A percentile compares a stretch with the other conserved stretches of the same genome.
These are phyloP conservation scores for Pachycephus smyrnensis DNA, from an alignment of 2,888 invertebrate species.

Conservation along the genomic window DNA sequence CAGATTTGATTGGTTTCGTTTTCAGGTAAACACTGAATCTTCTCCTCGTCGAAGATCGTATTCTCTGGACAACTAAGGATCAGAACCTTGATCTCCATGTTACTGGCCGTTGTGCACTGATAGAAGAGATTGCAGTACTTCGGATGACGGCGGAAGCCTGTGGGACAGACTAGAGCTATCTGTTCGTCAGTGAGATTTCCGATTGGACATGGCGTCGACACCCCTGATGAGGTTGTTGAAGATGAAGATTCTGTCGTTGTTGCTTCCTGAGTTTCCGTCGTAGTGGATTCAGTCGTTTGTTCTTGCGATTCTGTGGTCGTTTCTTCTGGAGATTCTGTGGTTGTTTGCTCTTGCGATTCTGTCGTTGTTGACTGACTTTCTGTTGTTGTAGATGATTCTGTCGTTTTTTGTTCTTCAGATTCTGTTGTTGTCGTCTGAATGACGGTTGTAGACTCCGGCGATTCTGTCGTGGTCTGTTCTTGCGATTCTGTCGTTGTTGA, in stretches of 20 bases:
- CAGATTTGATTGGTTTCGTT: slow-evolving; percentile 72
- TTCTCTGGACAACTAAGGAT: slow-evolving; percentile 82
- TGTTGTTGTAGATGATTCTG: slow-evolving; percentile 25
- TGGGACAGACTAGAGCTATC: slow-evolving; percentile 81
- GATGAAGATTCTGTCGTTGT: slow-evolving; percentile 40
- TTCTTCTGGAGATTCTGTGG: slow-evolving; percentile 22
- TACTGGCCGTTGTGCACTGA: slow-evolving; percentile 79
- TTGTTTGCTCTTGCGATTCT: slow-evolving; percentile 26
- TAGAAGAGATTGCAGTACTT: slow-evolving; percentile 87
- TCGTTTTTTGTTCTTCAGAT: slow-evolving; percentile 26
- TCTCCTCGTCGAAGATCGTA: slow-evolving; percentile 80
- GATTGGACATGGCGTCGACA: slow-evolving; percentile 47
- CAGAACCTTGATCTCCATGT: slow-evolving; percentile 79
- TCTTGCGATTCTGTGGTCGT: slow-evolving; percentile 34
- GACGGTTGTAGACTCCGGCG: slow-evolving; percentile 8
- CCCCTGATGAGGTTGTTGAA: slow-evolving; percentile 30
- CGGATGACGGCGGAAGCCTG: slow-evolving; percentile 85
- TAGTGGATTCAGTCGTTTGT: slow-evolving; percentile 10
- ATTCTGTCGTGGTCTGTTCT: slow-evolving; percentile 9
- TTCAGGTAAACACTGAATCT: slow-evolving; percentile 79
- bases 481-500: slow-evolving; percentile 8
- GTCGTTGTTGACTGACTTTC: slow-evolving; percentile 22
- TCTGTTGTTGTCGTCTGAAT: slow-evolving; percentile 17
- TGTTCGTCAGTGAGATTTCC: slow-evolving; percentile 76
- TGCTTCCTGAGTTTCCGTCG: slow-evolving; percentile 30